Base-by-base conservation (phyloP, 2,113 vertebrate genomes). In the Lophura nycthemera region DNA sequence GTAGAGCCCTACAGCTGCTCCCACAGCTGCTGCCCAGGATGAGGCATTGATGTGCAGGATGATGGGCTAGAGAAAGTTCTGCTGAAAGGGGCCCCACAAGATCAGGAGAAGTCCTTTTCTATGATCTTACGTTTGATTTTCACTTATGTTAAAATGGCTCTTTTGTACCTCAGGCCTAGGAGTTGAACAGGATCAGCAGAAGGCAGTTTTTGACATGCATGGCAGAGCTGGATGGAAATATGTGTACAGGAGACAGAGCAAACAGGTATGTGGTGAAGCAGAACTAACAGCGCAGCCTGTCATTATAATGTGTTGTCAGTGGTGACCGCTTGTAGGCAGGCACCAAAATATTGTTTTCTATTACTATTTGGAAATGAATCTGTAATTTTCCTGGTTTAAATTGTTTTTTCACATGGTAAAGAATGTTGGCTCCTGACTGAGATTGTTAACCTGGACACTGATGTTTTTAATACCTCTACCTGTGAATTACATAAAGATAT, bases 281-380 rank as follows among this genome's bases (percentile, higher is more conserved):
- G 21, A 38, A 50, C 36, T 77, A 63, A 63, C 43, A 36, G 52
- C 32, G 57, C 29, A 34, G 0, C 34, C 59, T 52, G 48, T 30
- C n/a, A 43, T 69, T 76, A 67, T 34, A 66, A 4, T 1, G 10
- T 45, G 13, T 27, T 72, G 22, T 61, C 74, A 76, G 1, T 0
- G 1, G 22, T 45, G 40, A 73, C 20, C 47, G 43, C n/a, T 48
- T 0, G 0, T 27, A 72, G 2, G 1, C 47, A 86, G 34, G 57
- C 0, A 2, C 8, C 38, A 74, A 80, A 64, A 32, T 8, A 8
- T 5, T 61, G 7, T 54, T 73, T 73, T 88, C 69, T 76, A 77
- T 59, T 34, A 29, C 8, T 54, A 15, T 20, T 76, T 59, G 76
- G 71, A 82, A 85, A 80, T 40, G 5, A 87, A 45, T 3, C 7